A percentile compares a stretch with the other conserved stretches of the same genome.
phyloP scores from a whole-genome alignment of 2,113 vertebrate genomes.

The Hydrochoerus hydrochaeris region DNA sequence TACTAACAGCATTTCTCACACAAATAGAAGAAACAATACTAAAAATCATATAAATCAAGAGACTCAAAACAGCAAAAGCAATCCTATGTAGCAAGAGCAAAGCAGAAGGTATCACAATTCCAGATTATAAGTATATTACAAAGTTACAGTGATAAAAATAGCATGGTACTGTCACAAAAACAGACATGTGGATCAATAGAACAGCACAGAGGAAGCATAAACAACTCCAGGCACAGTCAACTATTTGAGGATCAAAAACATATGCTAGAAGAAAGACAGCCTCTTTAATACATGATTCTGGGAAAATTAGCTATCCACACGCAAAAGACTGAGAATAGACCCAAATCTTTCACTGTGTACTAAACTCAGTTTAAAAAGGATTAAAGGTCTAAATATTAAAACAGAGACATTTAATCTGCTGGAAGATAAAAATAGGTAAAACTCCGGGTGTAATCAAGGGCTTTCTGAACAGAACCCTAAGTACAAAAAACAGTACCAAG shows the following conservation, averaged over 20 bases:
- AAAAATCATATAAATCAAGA: not conserved
- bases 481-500: not conserved
- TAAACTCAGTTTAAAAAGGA: not conserved
- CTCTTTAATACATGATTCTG: not conserved
- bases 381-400: not conserved
- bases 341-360: not conserved
- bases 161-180: not conserved
- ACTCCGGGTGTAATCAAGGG: not conserved
- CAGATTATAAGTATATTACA: not conserved
- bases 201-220: not conserved
- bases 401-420: not conserved
- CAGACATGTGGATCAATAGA: not conserved
- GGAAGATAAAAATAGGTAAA: not conserved
- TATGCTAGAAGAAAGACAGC: not conserved
- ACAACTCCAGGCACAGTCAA: not conserved
- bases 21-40: not conserved
- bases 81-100: not conserved
- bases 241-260: not conserved
- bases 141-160: not conserved
- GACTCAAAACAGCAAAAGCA: not conserved
- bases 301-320: not conserved
- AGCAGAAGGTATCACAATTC: not conserved
- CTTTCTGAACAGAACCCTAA: not conserved
- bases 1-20: not conserved
- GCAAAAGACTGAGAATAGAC: not conserved